phyloP scores from a whole-genome alignment of 2,888 invertebrate species.

The Saturnia japonica region DNA sequence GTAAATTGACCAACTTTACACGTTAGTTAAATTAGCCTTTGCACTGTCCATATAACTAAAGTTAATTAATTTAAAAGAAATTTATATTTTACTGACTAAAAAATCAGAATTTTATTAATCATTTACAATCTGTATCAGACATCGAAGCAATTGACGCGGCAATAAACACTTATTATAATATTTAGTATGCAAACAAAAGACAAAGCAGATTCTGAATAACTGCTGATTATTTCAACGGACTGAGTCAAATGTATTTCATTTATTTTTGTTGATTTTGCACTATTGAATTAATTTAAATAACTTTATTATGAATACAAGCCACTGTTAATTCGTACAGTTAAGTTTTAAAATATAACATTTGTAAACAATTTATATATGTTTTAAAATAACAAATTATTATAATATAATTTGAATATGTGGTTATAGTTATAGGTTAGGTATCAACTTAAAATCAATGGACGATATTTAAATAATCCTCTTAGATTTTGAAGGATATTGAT shows the following conservation, averaged over 20 bases:
- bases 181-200: not conserved
- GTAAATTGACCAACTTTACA: no score
- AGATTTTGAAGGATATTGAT: no score
- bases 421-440: no score
- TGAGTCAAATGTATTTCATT: slow-evolving; percentile 3
- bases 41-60: not conserved
- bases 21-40: no score
- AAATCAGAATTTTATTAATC: not conserved
- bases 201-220: not conserved
- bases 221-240: slow-evolving; percentile 2
- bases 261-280: not conserved
- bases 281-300: slow-evolving; percentile 13
- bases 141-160: not conserved
- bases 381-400: no score
- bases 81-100: not conserved
- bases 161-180: not conserved
- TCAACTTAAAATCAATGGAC: no score
- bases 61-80: not conserved
- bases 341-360: not conserved
- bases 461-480: no score
- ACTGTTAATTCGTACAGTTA: not conserved
- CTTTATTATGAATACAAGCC: not conserved
- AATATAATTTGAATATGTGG: no score
- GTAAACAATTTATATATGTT: no score
- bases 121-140: not conserved